A percentile compares a stretch with the other conserved stretches of the same genome.
phyloP scores from a whole-genome alignment of 53 echinoderm and acorn worm species.

The Mesocentrotus franciscanus region DNA sequence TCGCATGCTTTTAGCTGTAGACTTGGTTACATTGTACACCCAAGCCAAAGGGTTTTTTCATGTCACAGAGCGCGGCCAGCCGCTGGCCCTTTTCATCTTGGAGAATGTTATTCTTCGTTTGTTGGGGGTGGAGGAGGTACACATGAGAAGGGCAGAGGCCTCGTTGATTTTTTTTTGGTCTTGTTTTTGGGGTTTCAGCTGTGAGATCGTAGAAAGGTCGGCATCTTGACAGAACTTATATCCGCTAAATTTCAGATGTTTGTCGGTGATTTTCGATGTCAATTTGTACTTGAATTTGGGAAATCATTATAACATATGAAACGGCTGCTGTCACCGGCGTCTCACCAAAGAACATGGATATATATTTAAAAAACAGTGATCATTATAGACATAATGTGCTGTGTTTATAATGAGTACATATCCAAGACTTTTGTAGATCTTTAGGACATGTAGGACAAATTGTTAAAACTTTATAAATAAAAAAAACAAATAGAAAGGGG shows the following conservation, averaged over 20 bases:
- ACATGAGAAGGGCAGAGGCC: background rate
- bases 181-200: background rate
- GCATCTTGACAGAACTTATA: background rate
- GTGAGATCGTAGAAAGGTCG: background rate
- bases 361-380: too few relatives aligned
- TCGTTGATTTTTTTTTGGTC: constrained; percentile 10
- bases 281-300: background rate
- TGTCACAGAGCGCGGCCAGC: constrained; percentile 5
- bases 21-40: constrained; percentile 30
- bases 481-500: background rate
- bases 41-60: constrained; percentile 5
- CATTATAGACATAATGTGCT: background rate
- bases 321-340: background rate
- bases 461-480: background rate
- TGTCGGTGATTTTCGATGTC: background rate
- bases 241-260: background rate
- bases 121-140: background rate
- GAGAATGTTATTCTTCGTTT: constrained; percentile 33
- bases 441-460: too few relatives aligned
- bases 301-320: background rate
- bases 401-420: background rate
- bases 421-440: background rate
- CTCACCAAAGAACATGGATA: background rate
- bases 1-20: constrained; percentile 32
- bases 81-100: constrained; percentile 24